phyloP scores from a whole-genome alignment of 2,888 invertebrate genomes.

The Idaea dimidiata region DNA sequence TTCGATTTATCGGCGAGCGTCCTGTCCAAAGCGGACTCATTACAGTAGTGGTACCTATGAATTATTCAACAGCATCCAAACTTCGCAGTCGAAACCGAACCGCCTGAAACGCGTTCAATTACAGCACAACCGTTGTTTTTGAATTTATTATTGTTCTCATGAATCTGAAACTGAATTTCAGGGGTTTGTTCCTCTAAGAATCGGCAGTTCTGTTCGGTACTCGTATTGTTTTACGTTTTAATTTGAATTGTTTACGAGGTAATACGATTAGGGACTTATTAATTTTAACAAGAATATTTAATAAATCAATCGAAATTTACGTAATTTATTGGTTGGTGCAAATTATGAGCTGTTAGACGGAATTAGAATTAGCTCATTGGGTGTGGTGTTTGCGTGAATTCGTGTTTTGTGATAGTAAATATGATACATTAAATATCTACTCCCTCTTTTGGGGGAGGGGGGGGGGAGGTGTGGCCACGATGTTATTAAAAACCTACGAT shows the following conservation, averaged over 20 bases:
- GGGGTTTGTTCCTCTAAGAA: not conserved
- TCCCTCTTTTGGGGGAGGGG: not conserved
- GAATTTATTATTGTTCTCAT: slow-evolving; percentile 6
- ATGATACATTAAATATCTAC: not conserved
- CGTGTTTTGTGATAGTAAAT: not conserved
- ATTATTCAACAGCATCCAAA: not conserved
- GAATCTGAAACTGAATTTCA: slow-evolving; percentile 3
- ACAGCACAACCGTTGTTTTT: slow-evolving; percentile 1
- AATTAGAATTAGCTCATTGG: slow-evolving; percentile 15
- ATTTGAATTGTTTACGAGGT: not conserved
- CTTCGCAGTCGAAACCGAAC: not conserved
- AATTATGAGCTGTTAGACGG: slow-evolving; percentile 32
- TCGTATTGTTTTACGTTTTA: slow-evolving; percentile 1
- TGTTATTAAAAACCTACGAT: not conserved
- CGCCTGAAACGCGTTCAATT: not conserved
- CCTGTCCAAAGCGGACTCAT: not conserved
- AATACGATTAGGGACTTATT: not conserved
- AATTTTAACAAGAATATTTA: not conserved
- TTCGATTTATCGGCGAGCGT: not conserved
- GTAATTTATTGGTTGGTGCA: slow-evolving; percentile 1
- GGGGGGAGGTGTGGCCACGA: not conserved
- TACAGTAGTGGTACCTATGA: not conserved
- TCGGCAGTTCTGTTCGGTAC: not conserved
- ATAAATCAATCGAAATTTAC: not conserved
- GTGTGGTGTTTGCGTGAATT: slow-evolving; percentile 6